A percentile compares a stretch with the other conserved stretches of the same genome.
These are phyloP conservation scores for Bellardia bayeri DNA, from an alignment of 2,888 invertebrate species.

Conservation along the genomic window DNA sequence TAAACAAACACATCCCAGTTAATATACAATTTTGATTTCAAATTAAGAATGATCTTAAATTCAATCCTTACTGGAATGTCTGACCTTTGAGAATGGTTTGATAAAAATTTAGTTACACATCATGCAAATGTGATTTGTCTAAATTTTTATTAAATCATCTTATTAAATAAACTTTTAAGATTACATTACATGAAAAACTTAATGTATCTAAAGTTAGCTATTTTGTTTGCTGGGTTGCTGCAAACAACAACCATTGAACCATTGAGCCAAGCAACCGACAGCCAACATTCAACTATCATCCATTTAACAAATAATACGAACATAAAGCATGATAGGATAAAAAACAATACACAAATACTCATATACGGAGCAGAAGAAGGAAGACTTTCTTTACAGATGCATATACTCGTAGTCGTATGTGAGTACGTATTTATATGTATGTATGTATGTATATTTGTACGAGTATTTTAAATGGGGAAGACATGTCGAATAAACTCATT, in stretches of 20 bases:
- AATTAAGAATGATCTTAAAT: no score
- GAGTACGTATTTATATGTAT: slow-evolving; percentile 4
- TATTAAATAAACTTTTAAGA: no score
- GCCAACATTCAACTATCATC: slow-evolving; percentile 54
- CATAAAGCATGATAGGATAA: slow-evolving; percentile 58
- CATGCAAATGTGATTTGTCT: no score
- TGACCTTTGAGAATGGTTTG: no score
- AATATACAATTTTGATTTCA: background rate
- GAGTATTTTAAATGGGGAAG: slow-evolving; percentile 42
- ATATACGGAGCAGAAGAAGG: slow-evolving; percentile 6
- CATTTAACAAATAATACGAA: slow-evolving; percentile 68
- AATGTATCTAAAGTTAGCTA: no score
- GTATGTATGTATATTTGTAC: background rate
- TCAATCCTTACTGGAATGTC: no score
- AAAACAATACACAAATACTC: background rate
- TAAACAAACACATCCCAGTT: background rate
- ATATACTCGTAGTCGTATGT: slow-evolving; percentile 10
- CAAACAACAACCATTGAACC: slow-evolving; percentile 40
- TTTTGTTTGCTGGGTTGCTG: background rate
- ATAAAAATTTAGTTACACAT: no score
- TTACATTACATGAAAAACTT: no score
- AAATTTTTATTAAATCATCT: no score
- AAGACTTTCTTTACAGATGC: slow-evolving; percentile 11
- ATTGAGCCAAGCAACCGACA: slow-evolving; percentile 39
- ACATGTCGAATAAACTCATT: slow-evolving; percentile 49